Conservation (phyloP, 2,888 invertebrate genomes). For the Philonicus albiceps region DNA sequence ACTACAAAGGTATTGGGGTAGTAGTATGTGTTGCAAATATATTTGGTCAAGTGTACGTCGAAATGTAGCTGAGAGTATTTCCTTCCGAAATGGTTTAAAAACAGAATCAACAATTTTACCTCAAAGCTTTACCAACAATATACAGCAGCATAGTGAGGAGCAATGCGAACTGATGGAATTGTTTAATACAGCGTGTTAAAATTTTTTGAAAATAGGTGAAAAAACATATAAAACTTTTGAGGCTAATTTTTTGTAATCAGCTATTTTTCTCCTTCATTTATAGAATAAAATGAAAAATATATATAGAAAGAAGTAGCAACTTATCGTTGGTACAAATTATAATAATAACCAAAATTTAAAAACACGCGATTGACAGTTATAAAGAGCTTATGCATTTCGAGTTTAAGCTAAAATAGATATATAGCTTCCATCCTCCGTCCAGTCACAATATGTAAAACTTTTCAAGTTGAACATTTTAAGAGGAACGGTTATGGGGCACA, state of each 20-base stretch:
- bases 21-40: background rate
- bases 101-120: constrained; percentile 4
- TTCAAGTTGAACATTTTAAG: too few relatives aligned
- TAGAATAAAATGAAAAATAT: background rate
- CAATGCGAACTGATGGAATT: constrained; percentile 25
- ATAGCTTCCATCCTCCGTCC: too few relatives aligned
- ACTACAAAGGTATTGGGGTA: constrained; percentile 14
- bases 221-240: background rate
- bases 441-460: too few relatives aligned
- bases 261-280: background rate
- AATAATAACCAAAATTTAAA: too few relatives aligned
- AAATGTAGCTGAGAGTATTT: background rate
- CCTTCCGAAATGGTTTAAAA: background rate
- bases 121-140: background rate
- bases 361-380: too few relatives aligned
- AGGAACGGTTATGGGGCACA: too few relatives aligned
- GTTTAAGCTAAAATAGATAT: too few relatives aligned
- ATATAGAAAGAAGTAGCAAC: too few relatives aligned
- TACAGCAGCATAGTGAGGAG: background rate
- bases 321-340: too few relatives aligned
- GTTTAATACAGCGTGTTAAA: background rate
- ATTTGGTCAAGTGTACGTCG: background rate
- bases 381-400: too few relatives aligned
- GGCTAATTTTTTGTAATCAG: background rate
- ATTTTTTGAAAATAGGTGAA: background rate